Percentiles rank a stretch among this genome's conserved stretches.
phyloP scores from a whole-genome alignment of 2,113 vertebrate species.

The Acanthochromis polyacanthus region DNA sequence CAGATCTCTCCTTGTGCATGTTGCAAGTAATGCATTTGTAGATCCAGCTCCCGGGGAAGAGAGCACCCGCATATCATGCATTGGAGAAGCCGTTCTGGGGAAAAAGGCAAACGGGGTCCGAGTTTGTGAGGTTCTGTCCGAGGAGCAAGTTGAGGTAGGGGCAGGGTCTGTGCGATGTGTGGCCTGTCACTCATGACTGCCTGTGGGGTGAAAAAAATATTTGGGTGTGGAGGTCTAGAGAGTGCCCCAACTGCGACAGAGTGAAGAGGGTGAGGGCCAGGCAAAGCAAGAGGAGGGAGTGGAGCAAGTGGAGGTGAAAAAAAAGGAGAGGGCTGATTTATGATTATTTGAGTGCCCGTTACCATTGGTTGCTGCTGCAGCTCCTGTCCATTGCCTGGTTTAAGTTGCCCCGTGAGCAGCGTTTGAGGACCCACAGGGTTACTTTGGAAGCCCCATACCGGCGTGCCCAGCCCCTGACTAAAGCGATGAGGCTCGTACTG shows the following conservation, averaged over 20 bases:
- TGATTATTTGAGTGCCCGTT: slow-evolving; percentile 77
- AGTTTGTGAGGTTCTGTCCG: slow-evolving; percentile 77
- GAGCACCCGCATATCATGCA: slow-evolving; percentile 87
- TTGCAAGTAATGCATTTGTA: slow-evolving; percentile 87
- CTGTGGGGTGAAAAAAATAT: slow-evolving; percentile 82
- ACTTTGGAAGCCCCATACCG: slow-evolving; percentile 82
- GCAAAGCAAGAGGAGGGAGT: slow-evolving; percentile 75
- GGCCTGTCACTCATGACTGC: slow-evolving; percentile 77
- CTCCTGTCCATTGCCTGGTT: slow-evolving; percentile 72
- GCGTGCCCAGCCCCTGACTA: slow-evolving; percentile 67
- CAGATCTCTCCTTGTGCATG: slow-evolving; percentile 85
- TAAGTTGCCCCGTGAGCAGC: slow-evolving; percentile 75
- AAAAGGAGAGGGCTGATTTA: slow-evolving; percentile 81
- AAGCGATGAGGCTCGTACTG: slow-evolving; percentile 75
- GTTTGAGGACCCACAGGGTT: slow-evolving; percentile 72
- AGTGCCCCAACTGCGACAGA: slow-evolving; percentile 77
- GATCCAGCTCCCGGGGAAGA: slow-evolving; percentile 82
- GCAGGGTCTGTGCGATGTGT: slow-evolving; percentile 74
- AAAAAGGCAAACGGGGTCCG: slow-evolving; percentile 78
- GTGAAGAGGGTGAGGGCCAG: slow-evolving; percentile 78
- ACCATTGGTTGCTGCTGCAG: slow-evolving; percentile 78
- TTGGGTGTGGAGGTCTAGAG: slow-evolving; percentile 76
- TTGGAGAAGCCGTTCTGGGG: slow-evolving; percentile 80
- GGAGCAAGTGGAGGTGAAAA: slow-evolving; percentile 79
- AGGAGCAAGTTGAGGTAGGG: slow-evolving; percentile 76